Percentiles rank a stretch among this genome's conserved stretches.
phyloP scores from a whole-genome alignment of 2,888 invertebrate species.

The Sphaerophoria taeniata region DNA sequence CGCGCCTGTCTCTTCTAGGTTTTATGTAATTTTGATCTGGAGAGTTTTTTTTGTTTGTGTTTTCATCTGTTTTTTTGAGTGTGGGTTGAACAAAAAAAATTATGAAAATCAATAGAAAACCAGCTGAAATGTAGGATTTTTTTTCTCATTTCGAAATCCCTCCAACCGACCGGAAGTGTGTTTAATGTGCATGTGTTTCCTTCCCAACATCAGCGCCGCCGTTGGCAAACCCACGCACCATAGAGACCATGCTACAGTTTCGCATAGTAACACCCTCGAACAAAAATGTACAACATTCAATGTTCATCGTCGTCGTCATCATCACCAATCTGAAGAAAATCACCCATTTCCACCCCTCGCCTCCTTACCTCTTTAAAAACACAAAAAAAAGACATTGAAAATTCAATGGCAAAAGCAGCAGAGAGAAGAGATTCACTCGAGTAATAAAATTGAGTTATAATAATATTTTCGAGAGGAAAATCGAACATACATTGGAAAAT shows the following conservation, averaged over 20 bases:
- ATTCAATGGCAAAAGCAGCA: slow-evolving; percentile 40
- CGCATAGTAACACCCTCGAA: too few relatives aligned
- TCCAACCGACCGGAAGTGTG: slow-evolving; percentile 44
- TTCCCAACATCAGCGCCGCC: not conserved
- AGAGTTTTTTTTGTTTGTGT: not conserved
- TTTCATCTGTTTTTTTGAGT: not conserved
- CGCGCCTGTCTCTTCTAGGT: not conserved
- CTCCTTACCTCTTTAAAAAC: not conserved
- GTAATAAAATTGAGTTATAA: slow-evolving; percentile 62
- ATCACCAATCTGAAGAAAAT: too few relatives aligned
- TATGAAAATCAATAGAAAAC: slow-evolving; percentile 39
- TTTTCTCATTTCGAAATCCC: slow-evolving; percentile 1
- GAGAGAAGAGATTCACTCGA: slow-evolving; percentile 45
- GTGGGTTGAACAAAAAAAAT: slow-evolving; percentile 42
- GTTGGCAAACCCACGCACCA: not conserved
- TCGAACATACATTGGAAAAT: slow-evolving; percentile 38
- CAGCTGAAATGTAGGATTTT: slow-evolving; percentile 38
- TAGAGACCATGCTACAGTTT: too few relatives aligned
- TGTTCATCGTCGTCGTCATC: too few relatives aligned
- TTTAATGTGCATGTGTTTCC: slow-evolving; percentile 17
- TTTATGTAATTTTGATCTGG: not conserved
- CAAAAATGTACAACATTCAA: too few relatives aligned
- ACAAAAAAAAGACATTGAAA: slow-evolving; percentile 30
- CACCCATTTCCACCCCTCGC: too few relatives aligned
- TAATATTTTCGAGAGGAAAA: slow-evolving; percentile 53